Conservation (phyloP, 2,113 vertebrate genomes). For the Ictidomys tridecemlineatus region DNA sequence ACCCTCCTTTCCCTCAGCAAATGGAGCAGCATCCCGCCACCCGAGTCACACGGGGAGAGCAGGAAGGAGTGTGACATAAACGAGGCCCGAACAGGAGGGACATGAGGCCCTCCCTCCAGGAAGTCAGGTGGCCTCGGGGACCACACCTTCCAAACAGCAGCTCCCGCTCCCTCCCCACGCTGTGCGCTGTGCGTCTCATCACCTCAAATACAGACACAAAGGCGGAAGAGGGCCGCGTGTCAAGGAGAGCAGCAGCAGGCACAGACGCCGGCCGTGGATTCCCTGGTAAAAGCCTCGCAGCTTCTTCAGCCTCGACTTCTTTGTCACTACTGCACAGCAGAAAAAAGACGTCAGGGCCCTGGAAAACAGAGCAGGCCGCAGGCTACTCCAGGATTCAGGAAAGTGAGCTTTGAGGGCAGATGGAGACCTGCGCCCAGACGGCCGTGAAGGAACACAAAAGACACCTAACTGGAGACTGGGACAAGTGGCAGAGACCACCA, state of each 20-base stretch:
- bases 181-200: rapidly evolving
- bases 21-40: background rate
- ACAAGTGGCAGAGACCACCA: slow-evolving; percentile 12
- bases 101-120: background rate
- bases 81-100: background rate
- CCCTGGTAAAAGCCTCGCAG: slow-evolving; percentile 52
- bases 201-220: background rate
- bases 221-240: too few relatives aligned
- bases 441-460: slow-evolving; percentile 65
- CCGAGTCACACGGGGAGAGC: background rate
- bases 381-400: slow-evolving; percentile 83
- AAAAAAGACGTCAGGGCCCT: slow-evolving; percentile 61
- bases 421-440: slow-evolving; percentile 61
- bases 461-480: slow-evolving; percentile 72
- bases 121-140: background rate
- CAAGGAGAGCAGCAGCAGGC: too few relatives aligned
- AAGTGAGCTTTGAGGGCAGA: slow-evolving; percentile 79
- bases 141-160: background rate
- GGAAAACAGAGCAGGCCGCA: slow-evolving; percentile 76
- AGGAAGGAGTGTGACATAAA: background rate
- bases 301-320: background rate
- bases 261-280: too few relatives aligned
- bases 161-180: rapidly evolving
- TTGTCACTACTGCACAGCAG: slow-evolving; percentile 5
- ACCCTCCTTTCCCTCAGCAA: background rate